phyloP scores from a whole-genome alignment of 1,140 invertebrate genomes.

The Drosophila teissieri region DNA sequence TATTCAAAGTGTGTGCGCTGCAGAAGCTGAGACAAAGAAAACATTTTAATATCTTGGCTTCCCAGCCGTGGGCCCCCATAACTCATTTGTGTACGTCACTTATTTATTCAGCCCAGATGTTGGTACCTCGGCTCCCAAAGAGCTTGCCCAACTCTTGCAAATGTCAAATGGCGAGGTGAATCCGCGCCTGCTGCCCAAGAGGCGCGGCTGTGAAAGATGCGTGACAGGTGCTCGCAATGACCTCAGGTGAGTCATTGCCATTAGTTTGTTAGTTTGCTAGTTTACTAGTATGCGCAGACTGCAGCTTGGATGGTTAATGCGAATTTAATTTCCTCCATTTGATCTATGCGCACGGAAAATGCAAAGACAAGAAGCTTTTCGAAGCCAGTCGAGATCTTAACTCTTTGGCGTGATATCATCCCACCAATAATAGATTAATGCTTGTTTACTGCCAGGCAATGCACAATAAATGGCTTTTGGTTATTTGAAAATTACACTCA shows the following conservation, averaged over 20 bases:
- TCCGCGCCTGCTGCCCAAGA: constrained; percentile 5
- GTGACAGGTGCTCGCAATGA: constrained; percentile 40
- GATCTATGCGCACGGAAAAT: constrained; percentile 40
- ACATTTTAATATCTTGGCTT: constrained; percentile 14
- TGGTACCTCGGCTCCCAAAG: constrained; percentile 12
- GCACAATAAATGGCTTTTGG: constrained; percentile 46
- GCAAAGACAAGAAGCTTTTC: constrained; percentile 27
- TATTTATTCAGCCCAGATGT: constrained; percentile 19
- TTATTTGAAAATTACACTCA: constrained; percentile 39
- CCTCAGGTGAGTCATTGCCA: constrained; percentile 43
- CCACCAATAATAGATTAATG: constrained; percentile 34
- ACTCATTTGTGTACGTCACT: constrained; percentile 19
- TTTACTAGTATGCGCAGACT: neutral
- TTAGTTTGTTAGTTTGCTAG: constrained; percentile 1
- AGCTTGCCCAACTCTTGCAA: constrained; percentile 39
- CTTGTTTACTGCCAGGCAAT: constrained; percentile 29
- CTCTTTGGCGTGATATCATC: constrained; percentile 39
- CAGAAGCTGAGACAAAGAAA: constrained; percentile 17
- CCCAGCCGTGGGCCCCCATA: constrained; percentile 7
- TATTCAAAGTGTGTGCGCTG: constrained; percentile 27
- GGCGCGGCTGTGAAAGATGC: constrained; percentile 50
- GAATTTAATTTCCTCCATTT: constrained; percentile 45
- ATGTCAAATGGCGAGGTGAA: constrained; percentile 55
- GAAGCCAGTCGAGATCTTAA: constrained; percentile 70
- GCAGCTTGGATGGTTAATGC: constrained; percentile 38